These are phyloP conservation scores for Drosophila micromelanica DNA, from an alignment of 1,140 invertebrate species.

Conservation along the genomic window DNA sequence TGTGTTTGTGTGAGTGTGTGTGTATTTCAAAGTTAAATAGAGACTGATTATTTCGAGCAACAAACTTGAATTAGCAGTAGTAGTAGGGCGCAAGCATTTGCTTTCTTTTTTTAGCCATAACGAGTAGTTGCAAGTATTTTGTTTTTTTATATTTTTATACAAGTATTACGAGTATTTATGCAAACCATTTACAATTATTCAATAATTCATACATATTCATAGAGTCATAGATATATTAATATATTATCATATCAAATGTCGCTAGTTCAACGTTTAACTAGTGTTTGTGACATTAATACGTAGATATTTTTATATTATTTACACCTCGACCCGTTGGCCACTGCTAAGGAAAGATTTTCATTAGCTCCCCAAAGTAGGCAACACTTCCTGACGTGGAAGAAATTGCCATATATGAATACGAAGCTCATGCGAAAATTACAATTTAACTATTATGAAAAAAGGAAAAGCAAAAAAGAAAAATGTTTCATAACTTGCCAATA, in stretches of 20 bases:
- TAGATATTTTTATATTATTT: constrained; percentile 7
- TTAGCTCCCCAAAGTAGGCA: constrained; percentile 26
- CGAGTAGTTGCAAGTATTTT: constrained; percentile 8
- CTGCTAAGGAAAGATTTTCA: background rate
- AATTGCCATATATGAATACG: constrained; percentile 10
- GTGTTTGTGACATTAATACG: constrained; percentile 1
- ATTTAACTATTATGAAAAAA: background rate
- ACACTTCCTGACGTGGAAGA: background rate
- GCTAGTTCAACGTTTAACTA: constrained; percentile 21
- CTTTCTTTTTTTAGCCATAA: constrained; percentile 30
- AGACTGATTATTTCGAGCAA: constrained; percentile 45
- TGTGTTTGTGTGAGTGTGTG: constrained; percentile 9
- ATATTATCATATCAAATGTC: background rate
- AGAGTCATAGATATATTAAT: constrained; percentile 1
- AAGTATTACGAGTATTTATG: constrained; percentile 34
- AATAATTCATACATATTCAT: constrained; percentile 20
- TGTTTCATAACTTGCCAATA: background rate
- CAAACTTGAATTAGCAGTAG: constrained; percentile 42
- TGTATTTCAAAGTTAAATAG: constrained; percentile 24
- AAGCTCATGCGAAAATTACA: constrained; percentile 27
- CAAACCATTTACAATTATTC: constrained; percentile 43
- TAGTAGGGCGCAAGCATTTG: constrained; percentile 44
- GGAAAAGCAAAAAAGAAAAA: background rate
- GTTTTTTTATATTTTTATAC: background rate
- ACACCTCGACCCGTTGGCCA: background rate